These are phyloP conservation scores for Semotilus atromaculatus DNA, from an alignment of 2,797 vertebrate genomes.

Conservation along the genomic window DNA sequence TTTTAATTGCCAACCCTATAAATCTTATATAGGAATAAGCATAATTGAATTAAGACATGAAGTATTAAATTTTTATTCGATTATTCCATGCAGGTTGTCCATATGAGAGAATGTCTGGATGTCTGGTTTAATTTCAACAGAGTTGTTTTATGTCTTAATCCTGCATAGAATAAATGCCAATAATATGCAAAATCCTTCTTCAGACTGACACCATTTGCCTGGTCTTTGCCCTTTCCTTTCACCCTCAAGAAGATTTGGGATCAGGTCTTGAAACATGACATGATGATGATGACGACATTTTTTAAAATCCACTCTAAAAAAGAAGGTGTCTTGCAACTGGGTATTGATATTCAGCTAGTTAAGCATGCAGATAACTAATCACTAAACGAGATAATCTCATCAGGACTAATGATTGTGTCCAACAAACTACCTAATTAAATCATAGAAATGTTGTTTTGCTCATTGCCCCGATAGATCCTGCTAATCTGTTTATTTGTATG, in stretches of 20 bases:
- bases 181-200: not conserved
- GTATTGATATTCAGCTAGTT: not conserved
- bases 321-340: not conserved
- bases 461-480: not conserved
- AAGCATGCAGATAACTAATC: not conserved
- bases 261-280: not conserved
- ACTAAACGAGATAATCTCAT: not conserved
- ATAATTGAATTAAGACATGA: not conserved
- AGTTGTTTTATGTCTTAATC: not conserved
- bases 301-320: not conserved
- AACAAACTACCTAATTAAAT: constrained; percentile 3
- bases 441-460: constrained; percentile 1
- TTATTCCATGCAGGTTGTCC: not conserved
- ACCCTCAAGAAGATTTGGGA: not conserved
- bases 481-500: constrained; percentile 26
- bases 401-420: not conserved
- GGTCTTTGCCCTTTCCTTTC: not conserved
- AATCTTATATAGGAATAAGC: not conserved
- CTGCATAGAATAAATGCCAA: not conserved
- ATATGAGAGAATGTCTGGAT: not conserved
- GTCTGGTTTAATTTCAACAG: not conserved
- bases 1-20: not conserved
- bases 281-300: not conserved
- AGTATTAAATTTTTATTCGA: not conserved
- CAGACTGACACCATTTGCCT: not conserved